Conservation (phyloP, 2,797 vertebrate species). For the Limnodromus scolopaceus region DNA sequence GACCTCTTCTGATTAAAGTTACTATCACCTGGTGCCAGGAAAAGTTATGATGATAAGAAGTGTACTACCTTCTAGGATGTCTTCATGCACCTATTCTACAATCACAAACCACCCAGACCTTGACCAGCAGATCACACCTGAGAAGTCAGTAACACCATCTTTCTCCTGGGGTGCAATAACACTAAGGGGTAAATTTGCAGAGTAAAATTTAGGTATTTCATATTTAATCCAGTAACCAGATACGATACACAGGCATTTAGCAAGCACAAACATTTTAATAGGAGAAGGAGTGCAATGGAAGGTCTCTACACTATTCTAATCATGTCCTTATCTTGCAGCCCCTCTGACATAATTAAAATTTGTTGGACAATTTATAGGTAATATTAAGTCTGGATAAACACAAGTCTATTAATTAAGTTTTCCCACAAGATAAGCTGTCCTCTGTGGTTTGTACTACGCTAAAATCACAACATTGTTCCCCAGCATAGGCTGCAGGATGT, state of each 20-base stretch:
- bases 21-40: accelerated
- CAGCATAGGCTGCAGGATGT: not conserved
- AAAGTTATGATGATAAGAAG: not conserved
- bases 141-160: not conserved
- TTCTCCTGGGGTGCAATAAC: not conserved
- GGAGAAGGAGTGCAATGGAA: not conserved
- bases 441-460: not conserved
- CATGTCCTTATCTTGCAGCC: not conserved
- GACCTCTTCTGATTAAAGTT: not conserved
- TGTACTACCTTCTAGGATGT: not conserved
- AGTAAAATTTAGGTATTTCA: not conserved
- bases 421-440: not conserved
- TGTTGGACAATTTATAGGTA: not conserved
- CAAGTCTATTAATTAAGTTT: not conserved
- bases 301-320: not conserved
- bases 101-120: not conserved
- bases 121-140: not conserved
- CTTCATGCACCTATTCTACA: not conserved
- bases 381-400: not conserved
- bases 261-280: not conserved
- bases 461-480: not conserved
- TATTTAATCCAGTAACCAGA: not conserved
- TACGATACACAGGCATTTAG: not conserved
- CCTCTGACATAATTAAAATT: not conserved
- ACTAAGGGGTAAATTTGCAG: not conserved